Conservation (phyloP, 2,888 invertebrate species). For the Apamea sordens region DNA sequence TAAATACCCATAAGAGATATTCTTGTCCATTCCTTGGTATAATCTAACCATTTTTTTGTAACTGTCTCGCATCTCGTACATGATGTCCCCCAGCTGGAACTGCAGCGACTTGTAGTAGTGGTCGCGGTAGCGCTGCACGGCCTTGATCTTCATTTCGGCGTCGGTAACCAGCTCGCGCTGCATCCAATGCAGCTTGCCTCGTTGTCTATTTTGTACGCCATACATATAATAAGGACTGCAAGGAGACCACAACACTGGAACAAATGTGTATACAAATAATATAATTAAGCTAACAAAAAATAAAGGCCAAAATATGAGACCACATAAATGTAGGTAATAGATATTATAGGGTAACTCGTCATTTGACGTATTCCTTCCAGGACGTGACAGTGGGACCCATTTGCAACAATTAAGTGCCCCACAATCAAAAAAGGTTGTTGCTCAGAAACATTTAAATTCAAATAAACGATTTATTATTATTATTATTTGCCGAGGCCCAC, state of each 20-base stretch:
- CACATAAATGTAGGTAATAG: background rate
- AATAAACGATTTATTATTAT: too few relatives aligned
- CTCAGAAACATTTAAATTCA: too few relatives aligned
- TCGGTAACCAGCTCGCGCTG: background rate
- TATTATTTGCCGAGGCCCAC: too few relatives aligned
- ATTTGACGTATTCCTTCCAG: too few relatives aligned
- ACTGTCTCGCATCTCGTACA: background rate
- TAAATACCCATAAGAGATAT: background rate
- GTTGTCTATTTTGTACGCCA: rapidly evolving
- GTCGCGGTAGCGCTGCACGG: background rate
- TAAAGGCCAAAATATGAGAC: background rate
- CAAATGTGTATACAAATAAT: background rate
- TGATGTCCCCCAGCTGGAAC: background rate
- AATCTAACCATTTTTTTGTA: background rate
- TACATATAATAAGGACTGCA: background rate
- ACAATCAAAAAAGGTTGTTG: too few relatives aligned
- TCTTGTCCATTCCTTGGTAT: background rate
- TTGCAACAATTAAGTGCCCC: too few relatives aligned
- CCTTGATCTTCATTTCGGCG: background rate
- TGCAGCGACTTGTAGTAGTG: constrained; percentile 7
- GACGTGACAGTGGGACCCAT: too few relatives aligned
- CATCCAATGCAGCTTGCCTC: rapidly evolving
- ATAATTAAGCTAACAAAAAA: background rate
- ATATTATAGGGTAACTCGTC: too few relatives aligned
- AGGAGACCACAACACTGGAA: constrained; percentile 6